These are phyloP conservation scores for Chauna torquata DNA, from an alignment of 2,113 vertebrate genomes.

Conservation along the genomic window DNA sequence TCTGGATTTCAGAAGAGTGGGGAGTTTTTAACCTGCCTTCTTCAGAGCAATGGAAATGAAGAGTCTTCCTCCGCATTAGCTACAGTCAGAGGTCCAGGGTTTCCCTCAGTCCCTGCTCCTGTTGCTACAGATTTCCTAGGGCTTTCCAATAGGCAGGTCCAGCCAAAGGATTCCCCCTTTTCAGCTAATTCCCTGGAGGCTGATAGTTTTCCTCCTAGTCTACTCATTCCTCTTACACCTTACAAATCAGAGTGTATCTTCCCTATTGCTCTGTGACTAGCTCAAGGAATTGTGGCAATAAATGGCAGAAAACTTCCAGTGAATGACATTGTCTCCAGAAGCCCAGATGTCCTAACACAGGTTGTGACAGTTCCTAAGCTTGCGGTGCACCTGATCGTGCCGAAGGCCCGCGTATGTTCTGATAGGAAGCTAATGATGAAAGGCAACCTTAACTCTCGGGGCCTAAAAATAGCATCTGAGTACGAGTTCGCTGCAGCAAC, in stretches of 20 bases:
- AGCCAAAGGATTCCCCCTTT: not conserved
- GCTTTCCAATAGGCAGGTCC: not conserved
- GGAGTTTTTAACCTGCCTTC: not conserved
- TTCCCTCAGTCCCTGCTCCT: not conserved
- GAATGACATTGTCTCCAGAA: not conserved
- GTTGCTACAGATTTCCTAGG: not conserved
- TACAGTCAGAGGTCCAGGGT: not conserved
- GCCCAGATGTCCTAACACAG: not conserved
- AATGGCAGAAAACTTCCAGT: not conserved
- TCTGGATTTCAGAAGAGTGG: not conserved
- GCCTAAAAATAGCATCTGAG: not conserved
- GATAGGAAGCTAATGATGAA: not conserved
- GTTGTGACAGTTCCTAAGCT: not conserved
- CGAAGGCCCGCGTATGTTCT: not conserved
- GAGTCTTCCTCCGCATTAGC: not conserved
- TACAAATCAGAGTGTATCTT: not conserved
- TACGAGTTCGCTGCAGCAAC: not conserved
- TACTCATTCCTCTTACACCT: not conserved
- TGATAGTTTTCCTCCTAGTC: not conserved
- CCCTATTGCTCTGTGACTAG: not conserved
- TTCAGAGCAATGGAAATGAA: not conserved
- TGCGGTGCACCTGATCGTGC: not conserved
- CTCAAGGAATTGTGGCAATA: not conserved
- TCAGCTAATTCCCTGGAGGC: not conserved
- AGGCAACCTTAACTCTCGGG: not conserved